These are phyloP conservation scores for Phyllotreta striolata DNA, from an alignment of 2,888 invertebrate species.

Conservation along the genomic window DNA sequence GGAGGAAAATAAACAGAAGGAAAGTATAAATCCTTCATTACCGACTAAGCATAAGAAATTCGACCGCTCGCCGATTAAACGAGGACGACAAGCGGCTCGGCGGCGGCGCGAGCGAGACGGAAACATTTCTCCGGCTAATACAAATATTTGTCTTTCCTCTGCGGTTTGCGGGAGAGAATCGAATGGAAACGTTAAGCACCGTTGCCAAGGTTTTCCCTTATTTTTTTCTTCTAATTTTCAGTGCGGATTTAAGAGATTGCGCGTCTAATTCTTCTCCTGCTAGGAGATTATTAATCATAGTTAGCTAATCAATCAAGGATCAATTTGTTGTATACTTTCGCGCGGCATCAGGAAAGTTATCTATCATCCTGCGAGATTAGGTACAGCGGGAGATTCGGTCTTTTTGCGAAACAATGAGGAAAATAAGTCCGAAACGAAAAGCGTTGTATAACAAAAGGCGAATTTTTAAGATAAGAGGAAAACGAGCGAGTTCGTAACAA, in stretches of 20 bases:
- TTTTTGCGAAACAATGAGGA: slow-evolving; percentile 4
- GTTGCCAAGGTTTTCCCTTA: background rate
- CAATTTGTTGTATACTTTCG: too few relatives aligned
- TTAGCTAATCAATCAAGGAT: too few relatives aligned
- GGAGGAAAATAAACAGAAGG: slow-evolving; percentile 24
- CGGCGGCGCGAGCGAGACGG: slow-evolving; percentile 7
- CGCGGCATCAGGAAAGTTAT: background rate
- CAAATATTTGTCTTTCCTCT: slow-evolving; percentile 59
- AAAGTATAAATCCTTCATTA: slow-evolving; percentile 42
- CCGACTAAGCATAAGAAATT: slow-evolving; percentile 21
- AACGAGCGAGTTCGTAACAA: slow-evolving; percentile 32
- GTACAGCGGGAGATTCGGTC: background rate
- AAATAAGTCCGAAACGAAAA: slow-evolving; percentile 7
- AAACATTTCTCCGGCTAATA: slow-evolving; percentile 48
- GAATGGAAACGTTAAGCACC: slow-evolving; percentile 15
- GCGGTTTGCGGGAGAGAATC: slow-evolving; percentile 44
- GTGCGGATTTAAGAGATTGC: too few relatives aligned
- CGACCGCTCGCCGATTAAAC: slow-evolving; percentile 12
- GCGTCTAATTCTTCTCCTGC: too few relatives aligned
- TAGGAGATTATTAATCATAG: too few relatives aligned
- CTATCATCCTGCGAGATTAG: slow-evolving; percentile 9
- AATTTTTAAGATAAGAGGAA: slow-evolving; percentile 21
- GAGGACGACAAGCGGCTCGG: background rate
- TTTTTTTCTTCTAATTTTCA: background rate
- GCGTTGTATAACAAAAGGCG: slow-evolving; percentile 1